phyloP scores from a whole-genome alignment of 23 tunicate genomes.

The Trididemnum miniatum region DNA sequence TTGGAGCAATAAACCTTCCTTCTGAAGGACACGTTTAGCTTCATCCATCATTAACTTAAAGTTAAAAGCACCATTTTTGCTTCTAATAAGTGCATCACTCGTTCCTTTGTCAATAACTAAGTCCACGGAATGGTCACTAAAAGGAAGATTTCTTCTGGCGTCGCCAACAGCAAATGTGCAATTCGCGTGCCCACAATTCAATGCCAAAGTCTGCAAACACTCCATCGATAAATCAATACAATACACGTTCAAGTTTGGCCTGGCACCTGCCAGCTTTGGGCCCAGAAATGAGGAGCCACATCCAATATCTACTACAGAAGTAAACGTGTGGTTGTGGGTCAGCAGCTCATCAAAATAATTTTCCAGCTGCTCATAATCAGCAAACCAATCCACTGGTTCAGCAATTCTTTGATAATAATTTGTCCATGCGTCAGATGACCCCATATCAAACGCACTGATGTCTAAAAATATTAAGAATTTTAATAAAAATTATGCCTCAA shows the following conservation, averaged over 20 bases:
- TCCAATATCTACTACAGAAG: slow-evolving; percentile 60
- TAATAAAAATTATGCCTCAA: neutral
- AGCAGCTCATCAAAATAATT: neutral
- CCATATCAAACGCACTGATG: slow-evolving; percentile 22
- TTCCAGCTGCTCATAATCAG: slow-evolving; percentile 41
- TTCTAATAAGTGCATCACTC: slow-evolving; percentile 58
- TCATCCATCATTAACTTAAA: slow-evolving; percentile 20
- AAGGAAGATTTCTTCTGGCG: slow-evolving; percentile 36
- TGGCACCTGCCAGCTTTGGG: slow-evolving; percentile 27
- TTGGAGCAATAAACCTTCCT: slow-evolving; percentile 52
- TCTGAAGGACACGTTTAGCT: slow-evolving; percentile 32
- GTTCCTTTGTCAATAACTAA: slow-evolving; percentile 76
- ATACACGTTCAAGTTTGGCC: slow-evolving; percentile 32
- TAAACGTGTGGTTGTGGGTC: neutral
- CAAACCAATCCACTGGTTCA: slow-evolving; percentile 64
- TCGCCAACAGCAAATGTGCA: slow-evolving; percentile 47
- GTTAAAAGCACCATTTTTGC: neutral
- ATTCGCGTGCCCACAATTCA: neutral
- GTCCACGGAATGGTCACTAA: slow-evolving; percentile 17
- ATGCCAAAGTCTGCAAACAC: slow-evolving; percentile 24
- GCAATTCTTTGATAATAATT: slow-evolving; percentile 26
- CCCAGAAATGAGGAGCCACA: slow-evolving; percentile 69
- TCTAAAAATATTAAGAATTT: slow-evolving; percentile 7
- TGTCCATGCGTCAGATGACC: slow-evolving; percentile 43
- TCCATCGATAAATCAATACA: slow-evolving; percentile 62